Evolutionary conservation across 2,113 vertebrate genomes (phyloP).

Genomic region (Ceyx cyanopectus): DNA sequence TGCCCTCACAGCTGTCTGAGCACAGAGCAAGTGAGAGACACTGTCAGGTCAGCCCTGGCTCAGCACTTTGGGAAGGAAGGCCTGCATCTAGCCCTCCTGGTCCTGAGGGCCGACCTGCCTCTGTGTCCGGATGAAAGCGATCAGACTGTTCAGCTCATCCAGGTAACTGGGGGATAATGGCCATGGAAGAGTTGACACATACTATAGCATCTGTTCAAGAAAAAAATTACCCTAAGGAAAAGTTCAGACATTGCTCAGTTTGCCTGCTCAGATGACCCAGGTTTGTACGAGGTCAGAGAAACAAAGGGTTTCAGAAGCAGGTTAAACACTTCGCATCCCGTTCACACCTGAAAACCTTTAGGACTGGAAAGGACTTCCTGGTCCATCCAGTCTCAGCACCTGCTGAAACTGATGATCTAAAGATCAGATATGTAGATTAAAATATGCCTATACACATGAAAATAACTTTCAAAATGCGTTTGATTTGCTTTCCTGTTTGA

Average conservation of each 20-base stretch:
- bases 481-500: neutral
- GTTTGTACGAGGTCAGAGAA: neutral
- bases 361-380: neutral
- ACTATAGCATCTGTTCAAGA: neutral
- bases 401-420: neutral
- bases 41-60: slow-evolving; percentile 49
- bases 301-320: neutral
- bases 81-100: slow-evolving; percentile 80
- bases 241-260: neutral
- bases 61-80: slow-evolving; percentile 74
- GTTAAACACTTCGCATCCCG: neutral
- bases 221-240: neutral
- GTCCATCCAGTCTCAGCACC: neutral
- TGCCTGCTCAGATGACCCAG: neutral
- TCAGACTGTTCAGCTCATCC: slow-evolving; percentile 53
- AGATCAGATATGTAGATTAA: neutral
- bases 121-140: slow-evolving; percentile 38
- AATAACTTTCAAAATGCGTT: neutral
- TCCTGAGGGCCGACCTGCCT: slow-evolving; percentile 80
- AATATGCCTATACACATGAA: neutral
- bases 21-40: slow-evolving; percentile 51
- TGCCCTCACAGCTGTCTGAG: slow-evolving; percentile 74
- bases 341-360: neutral
- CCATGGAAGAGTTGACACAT: neutral
- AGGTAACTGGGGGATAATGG: slow-evolving; percentile 59